Conservation (phyloP, 1,140 invertebrate genomes). For the Zophobas atratus region DNA sequence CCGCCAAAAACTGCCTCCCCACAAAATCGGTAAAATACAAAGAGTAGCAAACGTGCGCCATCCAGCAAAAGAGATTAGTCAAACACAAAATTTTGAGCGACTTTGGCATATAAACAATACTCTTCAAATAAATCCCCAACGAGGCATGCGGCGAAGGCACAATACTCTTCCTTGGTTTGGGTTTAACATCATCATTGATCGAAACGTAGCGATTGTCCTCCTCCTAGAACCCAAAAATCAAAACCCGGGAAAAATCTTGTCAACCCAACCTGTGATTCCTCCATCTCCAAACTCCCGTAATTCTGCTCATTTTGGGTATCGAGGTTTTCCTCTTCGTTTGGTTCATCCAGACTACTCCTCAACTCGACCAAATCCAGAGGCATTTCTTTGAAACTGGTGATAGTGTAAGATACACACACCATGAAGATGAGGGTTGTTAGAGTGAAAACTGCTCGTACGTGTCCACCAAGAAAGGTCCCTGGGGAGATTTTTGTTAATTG, state of each 20-base stretch:
- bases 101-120: conserved; percentile 91
- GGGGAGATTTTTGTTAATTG: conserved; percentile 57
- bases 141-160: conserved; percentile 70
- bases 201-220: not conserved
- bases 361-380: conserved; percentile 77
- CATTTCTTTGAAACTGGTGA: conserved; percentile 92
- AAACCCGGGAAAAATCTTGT: not conserved
- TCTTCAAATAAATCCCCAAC: conserved; percentile 84
- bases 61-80: conserved; percentile 98
- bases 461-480: conserved; percentile 86
- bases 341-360: conserved; percentile 7
- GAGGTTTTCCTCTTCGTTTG: not conserved
- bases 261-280: not conserved
- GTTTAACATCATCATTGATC: not conserved
- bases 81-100: conserved; percentile 90
- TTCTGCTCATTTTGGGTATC: conserved; percentile 16
- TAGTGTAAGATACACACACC: conserved; percentile 83
- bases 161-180: conserved; percentile 55
- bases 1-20: conserved; percentile 94
- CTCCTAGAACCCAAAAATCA: conserved; percentile 8
- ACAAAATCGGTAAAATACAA: conserved; percentile 98
- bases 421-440: conserved; percentile 91
- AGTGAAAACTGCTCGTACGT: conserved; percentile 92
- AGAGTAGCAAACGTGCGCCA: conserved; percentile 97
- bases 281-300: conserved; percentile 51